Base-by-base conservation (phyloP, 1,140 invertebrate genomes). In the Trachymyrmex cornetzi region DNA sequence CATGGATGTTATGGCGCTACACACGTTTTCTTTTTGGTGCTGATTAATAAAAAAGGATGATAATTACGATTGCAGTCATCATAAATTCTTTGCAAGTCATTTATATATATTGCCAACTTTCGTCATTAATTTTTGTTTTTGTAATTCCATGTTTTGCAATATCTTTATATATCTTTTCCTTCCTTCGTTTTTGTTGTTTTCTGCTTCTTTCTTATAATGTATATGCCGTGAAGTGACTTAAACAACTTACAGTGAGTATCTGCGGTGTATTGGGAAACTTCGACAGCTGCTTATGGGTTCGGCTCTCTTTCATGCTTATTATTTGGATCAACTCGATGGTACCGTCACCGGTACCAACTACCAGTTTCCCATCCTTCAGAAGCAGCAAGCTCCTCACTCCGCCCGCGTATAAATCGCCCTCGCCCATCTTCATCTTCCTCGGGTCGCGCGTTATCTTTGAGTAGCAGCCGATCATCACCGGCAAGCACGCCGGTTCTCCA, bases 341-440 rank as follows among this genome's bases (percentile, higher is more conserved):
- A 7, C 98, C 98, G 94, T 98, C 97, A 0, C 98, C 98, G 34
- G 97, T 96, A 1, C 98, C 98, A 64, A 98, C 96, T 1, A 99
- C 94, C 14, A 99, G 88, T 85, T 96, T 95, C 0, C 96, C 96
- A 3, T 92, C 86, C 4, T 96, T 94, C 55, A 98, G 93, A 50
- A 98, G 91, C 22, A 96, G 92, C 27, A 98, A 90, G 16, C 96
- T 96, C 30, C 96, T 96, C 0, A 98, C 96, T 9, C 98, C 98
- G 92, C 94, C 91, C 82, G 93, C 90, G 74, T 96, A 96, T 93
- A n/a, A 95, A n/a, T 93, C 94, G 2, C 95, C 94, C 2, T 94
- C 90, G 1, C 94, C 94, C 22, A 85, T 77, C 67, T 94, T 95
- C 50, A 94, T 79, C 91, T 94, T 95, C 71, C 94, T 95, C 19